These are phyloP conservation scores for Hypolimnas misippus DNA, from an alignment of 2,888 invertebrate species.

Conservation along the genomic window DNA sequence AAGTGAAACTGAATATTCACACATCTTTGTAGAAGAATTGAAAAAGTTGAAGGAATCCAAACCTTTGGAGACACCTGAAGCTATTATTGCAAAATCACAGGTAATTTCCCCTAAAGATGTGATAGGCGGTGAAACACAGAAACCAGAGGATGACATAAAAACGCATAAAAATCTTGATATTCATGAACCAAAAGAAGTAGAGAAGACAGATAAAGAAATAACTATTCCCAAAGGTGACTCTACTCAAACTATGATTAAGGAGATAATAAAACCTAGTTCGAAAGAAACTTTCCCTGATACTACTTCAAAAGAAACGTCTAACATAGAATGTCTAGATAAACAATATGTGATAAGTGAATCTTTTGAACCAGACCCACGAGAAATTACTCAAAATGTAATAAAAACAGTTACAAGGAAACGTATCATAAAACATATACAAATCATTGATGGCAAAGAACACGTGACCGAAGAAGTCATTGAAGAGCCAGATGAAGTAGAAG, in stretches of 20 bases:
- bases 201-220: not conserved
- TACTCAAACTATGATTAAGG: not conserved
- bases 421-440: slow-evolving; percentile 83
- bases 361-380: not conserved
- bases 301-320: not conserved
- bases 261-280: not conserved
- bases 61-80: not conserved
- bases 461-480: slow-evolving; percentile 88
- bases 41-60: not conserved
- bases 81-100: not conserved
- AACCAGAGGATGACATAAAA: not conserved
- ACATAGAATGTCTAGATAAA: not conserved
- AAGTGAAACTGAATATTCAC: slow-evolving; percentile 55
- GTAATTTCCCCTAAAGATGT: not conserved
- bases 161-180: not conserved
- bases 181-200: not conserved
- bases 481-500: slow-evolving; percentile 49
- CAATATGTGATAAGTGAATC: not conserved
- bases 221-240: not conserved
- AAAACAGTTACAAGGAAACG: slow-evolving; percentile 33
- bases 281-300: not conserved
- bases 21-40: not conserved
- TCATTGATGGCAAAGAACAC: slow-evolving; percentile 81
- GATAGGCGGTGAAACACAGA: not conserved
- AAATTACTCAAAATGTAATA: slow-evolving; percentile 3